Percentiles rank a stretch among this genome's conserved stretches.
phyloP scores from a whole-genome alignment of 2,888 invertebrate species.

The Coleophora flavipennella region DNA sequence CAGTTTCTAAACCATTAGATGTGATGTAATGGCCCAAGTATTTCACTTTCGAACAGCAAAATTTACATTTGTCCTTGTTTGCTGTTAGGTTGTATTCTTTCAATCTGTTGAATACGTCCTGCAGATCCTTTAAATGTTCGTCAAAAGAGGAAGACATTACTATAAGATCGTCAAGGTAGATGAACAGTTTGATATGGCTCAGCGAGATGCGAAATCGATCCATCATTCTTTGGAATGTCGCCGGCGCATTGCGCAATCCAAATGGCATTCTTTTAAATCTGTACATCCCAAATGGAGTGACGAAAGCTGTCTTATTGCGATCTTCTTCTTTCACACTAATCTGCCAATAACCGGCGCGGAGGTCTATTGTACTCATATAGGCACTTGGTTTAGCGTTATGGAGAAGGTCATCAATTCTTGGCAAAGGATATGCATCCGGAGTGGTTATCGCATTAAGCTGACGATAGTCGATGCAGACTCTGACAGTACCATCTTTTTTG shows the following conservation, averaged over 20 bases:
- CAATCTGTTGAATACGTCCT: constrained; percentile 10
- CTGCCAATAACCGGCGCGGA: constrained; percentile 23
- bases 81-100: constrained; percentile 12
- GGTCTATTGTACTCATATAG: constrained; percentile 21
- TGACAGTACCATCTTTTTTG: constrained; percentile 24
- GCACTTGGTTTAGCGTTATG: constrained; percentile 21
- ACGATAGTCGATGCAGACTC: constrained; percentile 35
- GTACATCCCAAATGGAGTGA: constrained; percentile 25
- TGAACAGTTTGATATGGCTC: constrained; percentile 13
- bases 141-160: constrained; percentile 16
- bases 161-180: constrained; percentile 25
- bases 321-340: constrained; percentile 18
- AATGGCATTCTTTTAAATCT: constrained; percentile 30
- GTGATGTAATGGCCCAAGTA: constrained; percentile 12
- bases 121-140: not conserved
- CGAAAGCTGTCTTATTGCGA: constrained; percentile 26
- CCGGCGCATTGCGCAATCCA: constrained; percentile 27
- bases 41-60: constrained; percentile 7
- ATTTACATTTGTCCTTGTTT: constrained; percentile 14
- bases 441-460: constrained; percentile 15
- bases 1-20: constrained; percentile 13
- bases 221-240: constrained; percentile 27
- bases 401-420: constrained; percentile 33
- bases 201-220: constrained; percentile 20
- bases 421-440: constrained; percentile 30